Evolutionary conservation across 2,888 invertebrate genomes (phyloP), one percentile per base, ranked within the genome.

Genomic region (Dryomyza anilis): DNA sequence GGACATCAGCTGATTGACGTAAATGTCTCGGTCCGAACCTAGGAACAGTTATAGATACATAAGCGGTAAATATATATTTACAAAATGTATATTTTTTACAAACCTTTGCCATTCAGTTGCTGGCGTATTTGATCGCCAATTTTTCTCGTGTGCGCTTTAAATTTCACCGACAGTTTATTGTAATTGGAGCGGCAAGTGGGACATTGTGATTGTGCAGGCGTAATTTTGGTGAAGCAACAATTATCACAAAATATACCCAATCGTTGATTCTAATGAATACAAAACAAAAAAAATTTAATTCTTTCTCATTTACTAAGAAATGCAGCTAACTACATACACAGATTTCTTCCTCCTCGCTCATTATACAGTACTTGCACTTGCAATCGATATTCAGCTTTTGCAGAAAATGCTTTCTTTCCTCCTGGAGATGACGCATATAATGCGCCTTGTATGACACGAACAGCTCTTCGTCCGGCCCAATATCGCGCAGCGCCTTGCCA

Each of bases 1-100:
- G 57, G 72, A 69, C 30, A 72, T 72, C 10, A 68, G 67, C 60
- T 72, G 70, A 27, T 72, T 50, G 6, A 73, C 66, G 5, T 65
- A 64, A 48, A 74, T 53, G 3, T 72, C 67, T n/a, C 67, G 68
- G 53, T 70, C 70, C 14, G 23, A 16, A 29, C 48, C 73, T 74
- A 25, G 16, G 60, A 67, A 6, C 56, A 19, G 10, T 27, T 2
- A 4, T 12, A 12, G 23, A 46, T 21, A 14, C 14, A 25, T n/a
- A 10, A 33, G 48, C 10, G 1, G 25, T 23, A 21, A 1, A 21
- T 10, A 23, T 57, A 3, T n/a, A 16, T 43, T 3, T 16, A 19
- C 43, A 43, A 43, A 43, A 16, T 2, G 2, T 16, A 2, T 43
- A 16, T 1, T 16, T 43, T 19, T 53, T 33, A 36, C 14, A 45